phyloP scores from a whole-genome alignment of 2,888 invertebrate genomes.

The Euplagia quadripunctaria region DNA sequence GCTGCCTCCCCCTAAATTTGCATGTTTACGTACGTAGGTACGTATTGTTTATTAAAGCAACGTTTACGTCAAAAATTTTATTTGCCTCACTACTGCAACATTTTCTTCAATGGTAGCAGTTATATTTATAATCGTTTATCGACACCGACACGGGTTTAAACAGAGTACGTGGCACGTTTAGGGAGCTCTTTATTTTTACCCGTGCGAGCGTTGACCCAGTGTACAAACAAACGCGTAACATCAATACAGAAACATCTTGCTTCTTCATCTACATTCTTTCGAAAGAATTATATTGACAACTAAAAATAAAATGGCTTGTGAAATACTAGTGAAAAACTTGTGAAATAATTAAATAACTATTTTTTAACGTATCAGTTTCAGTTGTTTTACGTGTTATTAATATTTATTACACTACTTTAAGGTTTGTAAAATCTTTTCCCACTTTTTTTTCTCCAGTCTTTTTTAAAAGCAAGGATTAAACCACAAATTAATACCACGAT shows the following conservation, averaged over 20 bases:
- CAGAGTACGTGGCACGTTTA: conserved; percentile 56
- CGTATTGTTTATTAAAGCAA: too few species aligned
- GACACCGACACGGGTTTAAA: conserved; percentile 36
- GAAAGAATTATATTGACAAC: conserved; percentile 24
- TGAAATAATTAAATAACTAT: background rate
- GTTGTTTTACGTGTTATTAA: too few species aligned
- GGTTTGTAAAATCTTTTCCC: background rate
- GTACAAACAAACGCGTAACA: conserved; percentile 53
- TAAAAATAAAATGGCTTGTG: conserved; percentile 4
- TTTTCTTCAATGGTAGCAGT: conserved; percentile 22
- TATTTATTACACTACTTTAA: background rate
- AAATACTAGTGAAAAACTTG: background rate
- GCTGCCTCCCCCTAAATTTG: too few species aligned
- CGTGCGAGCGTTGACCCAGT: conserved; percentile 65
- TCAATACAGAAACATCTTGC: conserved; percentile 43
- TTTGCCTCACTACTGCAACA: background rate
- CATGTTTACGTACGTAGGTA: too few species aligned
- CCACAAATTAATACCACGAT: conserved; percentile 1
- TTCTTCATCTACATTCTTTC: conserved; percentile 27
- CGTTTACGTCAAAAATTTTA: too few species aligned
- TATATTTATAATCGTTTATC: conserved; percentile 35
- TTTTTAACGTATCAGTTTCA: too few species aligned
- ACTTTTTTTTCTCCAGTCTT: too few species aligned
- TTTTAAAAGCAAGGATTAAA: background rate
- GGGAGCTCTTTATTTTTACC: conserved; percentile 74